Evolutionary conservation across 92 coral and sea anemone genomes (phyloP).

Genomic region (Pocillopora grandis): DNA sequence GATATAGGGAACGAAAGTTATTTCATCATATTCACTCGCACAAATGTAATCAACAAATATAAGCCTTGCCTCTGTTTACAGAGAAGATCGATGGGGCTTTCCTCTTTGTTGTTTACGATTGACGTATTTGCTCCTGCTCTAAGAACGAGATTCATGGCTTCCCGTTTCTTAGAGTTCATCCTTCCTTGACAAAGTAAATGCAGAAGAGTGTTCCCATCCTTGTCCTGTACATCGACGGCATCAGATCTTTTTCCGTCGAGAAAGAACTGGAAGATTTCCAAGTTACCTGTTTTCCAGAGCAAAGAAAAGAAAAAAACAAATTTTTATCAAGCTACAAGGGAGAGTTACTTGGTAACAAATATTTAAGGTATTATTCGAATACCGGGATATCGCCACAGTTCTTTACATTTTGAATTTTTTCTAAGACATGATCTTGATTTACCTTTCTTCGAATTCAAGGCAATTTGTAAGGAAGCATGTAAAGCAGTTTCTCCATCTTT

Average conservation of each 20-base stretch:
- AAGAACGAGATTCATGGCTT: slow-evolving; percentile 39
- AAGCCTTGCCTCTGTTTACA: not conserved
- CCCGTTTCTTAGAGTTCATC: slow-evolving; percentile 37
- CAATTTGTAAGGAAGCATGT: slow-evolving; percentile 12
- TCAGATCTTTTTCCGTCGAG: not conserved
- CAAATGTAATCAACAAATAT: not conserved
- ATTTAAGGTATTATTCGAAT: too few relatives aligned
- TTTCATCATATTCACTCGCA: not conserved
- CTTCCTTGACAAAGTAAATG: slow-evolving; percentile 48
- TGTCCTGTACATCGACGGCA: slow-evolving; percentile 45
- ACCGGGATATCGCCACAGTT: too few relatives aligned
- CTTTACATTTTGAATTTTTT: too few relatives aligned
- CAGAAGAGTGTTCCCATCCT: slow-evolving; percentile 45
- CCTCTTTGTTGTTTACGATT: slow-evolving; percentile 32
- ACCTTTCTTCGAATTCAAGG: not conserved
- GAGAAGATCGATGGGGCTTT: slow-evolving; percentile 36
- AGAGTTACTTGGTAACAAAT: too few relatives aligned
- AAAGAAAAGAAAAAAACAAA: not conserved
- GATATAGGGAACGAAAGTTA: not conserved
- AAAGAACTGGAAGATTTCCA: not conserved
- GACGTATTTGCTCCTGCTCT: slow-evolving; percentile 50
- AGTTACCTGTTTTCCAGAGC: not conserved
- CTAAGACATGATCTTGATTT: too few relatives aligned
- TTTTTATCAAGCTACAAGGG: not conserved
- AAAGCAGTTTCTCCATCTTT: slow-evolving; percentile 6